Evolutionary conservation across 2,113 vertebrate species (phyloP).

Genomic region (Nyctibius bracteatus): DNA sequence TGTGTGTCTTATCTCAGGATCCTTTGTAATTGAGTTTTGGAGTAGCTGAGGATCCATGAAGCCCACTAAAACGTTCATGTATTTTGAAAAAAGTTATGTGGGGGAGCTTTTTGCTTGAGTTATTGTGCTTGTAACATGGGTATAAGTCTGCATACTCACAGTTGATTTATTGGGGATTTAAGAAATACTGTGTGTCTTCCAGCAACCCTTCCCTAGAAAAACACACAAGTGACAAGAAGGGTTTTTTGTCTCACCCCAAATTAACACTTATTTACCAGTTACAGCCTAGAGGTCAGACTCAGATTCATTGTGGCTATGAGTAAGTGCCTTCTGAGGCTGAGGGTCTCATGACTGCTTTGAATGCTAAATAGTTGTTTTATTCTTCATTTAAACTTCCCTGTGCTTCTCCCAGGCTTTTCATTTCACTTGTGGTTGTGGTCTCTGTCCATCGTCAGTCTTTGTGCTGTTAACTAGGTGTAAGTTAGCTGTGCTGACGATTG

Average conservation of each 20-base stretch:
- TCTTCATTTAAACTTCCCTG: not conserved
- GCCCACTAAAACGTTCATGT: rapidly evolving
- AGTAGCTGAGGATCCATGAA: not conserved
- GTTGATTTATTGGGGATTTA: not conserved
- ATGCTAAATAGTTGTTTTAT: not conserved
- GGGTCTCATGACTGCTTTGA: not conserved
- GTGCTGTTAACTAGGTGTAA: not conserved
- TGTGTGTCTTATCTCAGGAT: not conserved
- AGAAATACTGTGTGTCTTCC: not conserved
- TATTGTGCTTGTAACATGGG: no score
- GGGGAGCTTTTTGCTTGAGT: not conserved
- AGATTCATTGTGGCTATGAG: not conserved
- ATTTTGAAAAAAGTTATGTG: not conserved
- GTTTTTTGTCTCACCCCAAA: not conserved
- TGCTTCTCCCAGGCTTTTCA: not conserved
- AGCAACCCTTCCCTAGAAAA: not conserved
- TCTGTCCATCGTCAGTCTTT: not conserved
- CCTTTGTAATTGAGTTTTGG: not conserved
- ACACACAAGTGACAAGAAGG: not conserved
- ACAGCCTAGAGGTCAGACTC: not conserved
- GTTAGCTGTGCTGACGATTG: not conserved
- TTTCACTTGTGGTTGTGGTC: not conserved
- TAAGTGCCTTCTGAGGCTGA: not conserved
- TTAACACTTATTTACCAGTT: not conserved
- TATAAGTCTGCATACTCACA: not conserved